Evolutionary conservation across 37 sponge, comb jelly and placozoan species (phyloP).

Genomic region (Theonella swinhoei): DNA sequence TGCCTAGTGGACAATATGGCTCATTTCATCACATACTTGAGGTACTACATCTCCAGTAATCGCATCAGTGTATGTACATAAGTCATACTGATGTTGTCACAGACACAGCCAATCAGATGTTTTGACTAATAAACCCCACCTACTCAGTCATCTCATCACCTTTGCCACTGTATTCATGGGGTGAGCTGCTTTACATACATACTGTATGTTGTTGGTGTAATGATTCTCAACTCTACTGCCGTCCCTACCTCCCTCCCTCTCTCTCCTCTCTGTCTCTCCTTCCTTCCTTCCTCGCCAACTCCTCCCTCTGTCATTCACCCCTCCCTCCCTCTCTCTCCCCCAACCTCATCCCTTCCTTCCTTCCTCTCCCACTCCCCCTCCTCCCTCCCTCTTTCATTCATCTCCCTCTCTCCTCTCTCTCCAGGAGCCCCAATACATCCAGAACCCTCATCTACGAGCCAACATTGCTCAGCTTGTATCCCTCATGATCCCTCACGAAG

Average conservation of each 20-base stretch:
- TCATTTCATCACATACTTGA: constrained; percentile 50
- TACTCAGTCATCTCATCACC: constrained; percentile 39
- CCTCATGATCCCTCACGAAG: constrained; percentile 41
- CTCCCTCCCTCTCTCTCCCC: not conserved
- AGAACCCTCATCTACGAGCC: constrained; percentile 87
- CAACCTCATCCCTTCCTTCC: too few species aligned
- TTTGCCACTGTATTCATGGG: constrained; percentile 63
- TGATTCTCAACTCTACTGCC: not conserved
- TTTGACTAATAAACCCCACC: not conserved
- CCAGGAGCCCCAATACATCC: constrained; percentile 52
- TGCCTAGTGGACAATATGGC: constrained; percentile 67
- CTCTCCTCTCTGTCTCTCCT: not conserved
- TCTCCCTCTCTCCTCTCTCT: not conserved
- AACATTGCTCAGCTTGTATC: constrained; percentile 66
- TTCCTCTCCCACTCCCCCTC: too few species aligned
- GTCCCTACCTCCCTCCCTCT: not conserved
- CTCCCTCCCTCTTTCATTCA: not conserved
- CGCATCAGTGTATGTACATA: not conserved
- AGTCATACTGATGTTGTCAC: not conserved
- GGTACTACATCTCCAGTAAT: not conserved
- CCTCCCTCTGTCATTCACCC: not conserved
- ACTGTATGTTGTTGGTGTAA: not conserved
- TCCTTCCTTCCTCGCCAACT: not conserved
- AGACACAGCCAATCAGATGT: constrained; percentile 37
- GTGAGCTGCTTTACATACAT: too few species aligned